phyloP scores from a whole-genome alignment of 2,888 invertebrate genomes.

The Apotomis betuletana region DNA sequence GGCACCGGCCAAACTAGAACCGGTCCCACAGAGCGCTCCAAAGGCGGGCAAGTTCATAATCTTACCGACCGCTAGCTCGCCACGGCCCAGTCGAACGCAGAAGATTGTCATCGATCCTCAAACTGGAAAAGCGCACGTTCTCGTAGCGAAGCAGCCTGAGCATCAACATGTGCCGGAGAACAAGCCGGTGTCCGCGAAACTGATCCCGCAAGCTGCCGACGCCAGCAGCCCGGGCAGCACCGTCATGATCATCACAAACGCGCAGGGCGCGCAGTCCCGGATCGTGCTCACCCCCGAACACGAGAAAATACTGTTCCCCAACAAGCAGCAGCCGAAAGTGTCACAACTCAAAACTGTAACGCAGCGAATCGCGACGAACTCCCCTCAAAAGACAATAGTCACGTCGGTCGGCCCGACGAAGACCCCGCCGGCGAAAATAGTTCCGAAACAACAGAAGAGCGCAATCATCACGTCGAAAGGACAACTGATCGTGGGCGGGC shows the following conservation, averaged over 20 bases:
- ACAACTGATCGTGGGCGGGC: slow-evolving; percentile 79
- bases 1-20: slow-evolving; percentile 47
- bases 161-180: slow-evolving; percentile 56
- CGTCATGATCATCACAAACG: slow-evolving; percentile 86
- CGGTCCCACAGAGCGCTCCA: slow-evolving; percentile 56
- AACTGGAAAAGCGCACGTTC: slow-evolving; percentile 76
- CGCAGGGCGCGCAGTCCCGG: slow-evolving; percentile 84
- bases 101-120: slow-evolving; percentile 79
- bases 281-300: slow-evolving; percentile 85
- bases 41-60: slow-evolving; percentile 78
- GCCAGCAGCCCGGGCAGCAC: slow-evolving; percentile 75
- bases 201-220: slow-evolving; percentile 66
- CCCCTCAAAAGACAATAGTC: slow-evolving; percentile 60
- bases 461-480: slow-evolving; percentile 84
- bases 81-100: slow-evolving; percentile 70
- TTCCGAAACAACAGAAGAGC: slow-evolving; percentile 76
- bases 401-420: slow-evolving; percentile 56
- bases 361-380: slow-evolving; percentile 64
- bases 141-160: slow-evolving; percentile 67
- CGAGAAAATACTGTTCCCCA: slow-evolving; percentile 83
- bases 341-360: slow-evolving; percentile 71
- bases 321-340: slow-evolving; percentile 72
- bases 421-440: slow-evolving; percentile 65
- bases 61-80: slow-evolving; percentile 67
- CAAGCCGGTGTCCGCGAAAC: slow-evolving; percentile 72